Conservation (phyloP, 2,797 vertebrate genomes). For the Anguilla marmorata region DNA sequence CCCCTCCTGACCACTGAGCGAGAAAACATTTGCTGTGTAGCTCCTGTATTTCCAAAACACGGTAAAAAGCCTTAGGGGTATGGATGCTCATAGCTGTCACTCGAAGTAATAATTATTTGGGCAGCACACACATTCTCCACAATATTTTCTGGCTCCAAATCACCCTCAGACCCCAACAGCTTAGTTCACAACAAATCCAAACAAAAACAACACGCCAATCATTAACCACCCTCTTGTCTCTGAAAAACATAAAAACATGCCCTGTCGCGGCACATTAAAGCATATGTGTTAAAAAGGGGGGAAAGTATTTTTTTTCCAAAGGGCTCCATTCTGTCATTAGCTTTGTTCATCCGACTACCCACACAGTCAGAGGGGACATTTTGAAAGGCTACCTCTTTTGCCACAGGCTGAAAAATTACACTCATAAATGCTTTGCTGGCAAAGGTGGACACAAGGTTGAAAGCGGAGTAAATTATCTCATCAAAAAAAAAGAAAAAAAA, state of each 20-base stretch:
- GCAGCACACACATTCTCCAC: not conserved
- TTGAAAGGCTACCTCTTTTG: not conserved
- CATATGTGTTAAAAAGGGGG: not conserved
- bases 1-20: not conserved
- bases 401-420: not conserved
- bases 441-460: not conserved
- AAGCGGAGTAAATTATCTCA: not conserved
- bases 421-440: not conserved
- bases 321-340: not conserved
- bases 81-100: not conserved
- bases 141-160: not conserved
- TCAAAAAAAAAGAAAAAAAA: not conserved
- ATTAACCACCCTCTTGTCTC: not conserved
- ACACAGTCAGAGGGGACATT: not conserved
- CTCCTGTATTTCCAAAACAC: not conserved
- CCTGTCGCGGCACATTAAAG: not conserved
- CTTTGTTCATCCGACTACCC: not conserved
- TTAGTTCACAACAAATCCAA: not conserved
- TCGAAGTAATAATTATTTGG: not conserved
- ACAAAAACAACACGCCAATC: not conserved
- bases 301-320: not conserved
- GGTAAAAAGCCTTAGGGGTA: not conserved
- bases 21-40: not conserved
- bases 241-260: not conserved
- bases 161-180: not conserved